phyloP scores from a whole-genome alignment of 2,113 vertebrate genomes.

The Cryptoleucopteryx plumbea region DNA sequence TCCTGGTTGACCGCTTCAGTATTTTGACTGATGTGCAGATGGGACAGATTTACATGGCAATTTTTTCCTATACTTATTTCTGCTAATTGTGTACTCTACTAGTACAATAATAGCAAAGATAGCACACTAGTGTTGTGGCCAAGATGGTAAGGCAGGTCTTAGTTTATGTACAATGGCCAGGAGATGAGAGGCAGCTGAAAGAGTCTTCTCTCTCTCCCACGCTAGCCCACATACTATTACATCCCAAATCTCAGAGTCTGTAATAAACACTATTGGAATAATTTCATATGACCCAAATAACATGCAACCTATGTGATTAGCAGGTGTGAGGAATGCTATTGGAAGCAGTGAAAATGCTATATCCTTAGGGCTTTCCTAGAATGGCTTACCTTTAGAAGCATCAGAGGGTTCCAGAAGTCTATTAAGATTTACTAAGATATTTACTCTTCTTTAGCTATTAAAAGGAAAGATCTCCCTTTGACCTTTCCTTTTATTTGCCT shows the following conservation, averaged over 20 bases:
- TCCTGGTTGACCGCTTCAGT: neutral
- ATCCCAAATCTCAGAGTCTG: neutral
- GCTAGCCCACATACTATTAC: neutral
- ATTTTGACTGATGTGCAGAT: neutral
- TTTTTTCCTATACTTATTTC: neutral
- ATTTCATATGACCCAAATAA: neutral
- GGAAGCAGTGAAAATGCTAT: neutral
- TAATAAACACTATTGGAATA: neutral
- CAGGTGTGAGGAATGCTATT: neutral
- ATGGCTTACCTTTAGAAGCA: conserved; percentile 8
- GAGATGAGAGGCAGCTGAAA: neutral
- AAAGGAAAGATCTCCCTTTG: conserved; percentile 61
- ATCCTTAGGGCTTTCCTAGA: neutral
- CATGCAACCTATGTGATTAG: neutral
- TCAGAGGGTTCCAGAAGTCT: conserved; percentile 5
- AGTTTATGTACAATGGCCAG: neutral
- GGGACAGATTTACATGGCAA: neutral
- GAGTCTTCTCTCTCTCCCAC: neutral
- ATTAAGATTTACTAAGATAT: conserved; percentile 67
- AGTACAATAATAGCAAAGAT: neutral
- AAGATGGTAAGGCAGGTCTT: neutral
- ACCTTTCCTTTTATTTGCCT: conserved; percentile 70
- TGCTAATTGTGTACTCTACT: neutral
- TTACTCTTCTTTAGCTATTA: conserved; percentile 60
- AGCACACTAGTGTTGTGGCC: neutral